These are phyloP conservation scores for Cryptocephalus primarius DNA, from an alignment of 2,888 invertebrate genomes.

Conservation along the genomic window DNA sequence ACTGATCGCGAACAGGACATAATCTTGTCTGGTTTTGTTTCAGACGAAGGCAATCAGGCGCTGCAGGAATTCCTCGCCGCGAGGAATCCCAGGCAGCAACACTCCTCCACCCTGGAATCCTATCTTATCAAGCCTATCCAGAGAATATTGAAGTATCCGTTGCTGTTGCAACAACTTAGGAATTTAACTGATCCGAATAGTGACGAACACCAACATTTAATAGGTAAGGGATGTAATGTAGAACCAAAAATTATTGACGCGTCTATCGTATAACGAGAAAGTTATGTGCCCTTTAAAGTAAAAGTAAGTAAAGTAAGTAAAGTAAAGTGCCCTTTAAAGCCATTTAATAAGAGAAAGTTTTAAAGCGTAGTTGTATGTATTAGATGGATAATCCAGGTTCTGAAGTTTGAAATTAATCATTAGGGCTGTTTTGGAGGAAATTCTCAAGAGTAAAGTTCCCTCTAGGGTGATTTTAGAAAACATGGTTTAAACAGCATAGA, in stretches of 20 bases:
- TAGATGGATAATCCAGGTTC: too few relatives aligned
- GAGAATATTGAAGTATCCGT: slow-evolving; percentile 93
- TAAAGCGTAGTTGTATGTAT: too few relatives aligned
- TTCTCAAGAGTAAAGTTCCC: too few relatives aligned
- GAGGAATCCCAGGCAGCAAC: slow-evolving; percentile 92
- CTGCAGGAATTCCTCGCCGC: slow-evolving; percentile 91
- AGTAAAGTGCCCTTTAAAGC: too few relatives aligned
- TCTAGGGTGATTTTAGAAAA: too few relatives aligned
- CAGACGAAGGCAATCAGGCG: slow-evolving; percentile 93
- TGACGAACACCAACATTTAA: slow-evolving; percentile 89
- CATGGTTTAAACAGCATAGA: too few relatives aligned
- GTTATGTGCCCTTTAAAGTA: too few relatives aligned
- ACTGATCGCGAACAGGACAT: too few relatives aligned
- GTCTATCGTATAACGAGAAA: too few relatives aligned
- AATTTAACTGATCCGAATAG: slow-evolving; percentile 86
- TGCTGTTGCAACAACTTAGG: slow-evolving; percentile 87
- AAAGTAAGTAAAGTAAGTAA: slow-evolving; percentile 2
- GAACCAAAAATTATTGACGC: background rate
- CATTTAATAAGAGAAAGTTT: too few relatives aligned
- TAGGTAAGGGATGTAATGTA: slow-evolving; percentile 48
- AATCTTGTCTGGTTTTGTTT: slow-evolving; percentile 10
- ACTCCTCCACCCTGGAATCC: slow-evolving; percentile 92
- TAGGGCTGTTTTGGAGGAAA: too few relatives aligned
- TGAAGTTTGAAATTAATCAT: too few relatives aligned
- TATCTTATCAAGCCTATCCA: slow-evolving; percentile 98